A percentile compares a stretch with the other conserved stretches of the same genome.
Conservation (phyloP, 2,113 vertebrate species). For the Ploceus nigricollis region DNA sequence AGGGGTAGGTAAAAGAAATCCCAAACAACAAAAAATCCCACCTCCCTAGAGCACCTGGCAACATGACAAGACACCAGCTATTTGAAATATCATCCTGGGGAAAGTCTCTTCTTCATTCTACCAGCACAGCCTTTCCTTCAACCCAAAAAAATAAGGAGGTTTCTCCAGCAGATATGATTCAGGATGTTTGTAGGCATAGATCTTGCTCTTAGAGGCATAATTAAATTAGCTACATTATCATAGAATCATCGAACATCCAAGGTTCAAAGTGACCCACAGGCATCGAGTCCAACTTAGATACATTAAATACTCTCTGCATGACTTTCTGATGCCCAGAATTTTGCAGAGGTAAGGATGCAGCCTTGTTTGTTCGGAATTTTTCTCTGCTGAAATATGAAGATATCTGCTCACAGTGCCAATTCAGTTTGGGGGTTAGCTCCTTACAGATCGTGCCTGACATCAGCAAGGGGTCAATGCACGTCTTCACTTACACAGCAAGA, state of each 20-base stretch:
- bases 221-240: neutral
- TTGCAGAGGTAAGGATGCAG: neutral
- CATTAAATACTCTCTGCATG: fast-evolving
- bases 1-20: neutral
- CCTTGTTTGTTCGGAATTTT: neutral
- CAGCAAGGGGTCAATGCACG: neutral
- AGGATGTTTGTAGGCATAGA: neutral
- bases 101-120: neutral
- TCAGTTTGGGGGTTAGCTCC: neutral
- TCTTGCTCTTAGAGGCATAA: neutral
- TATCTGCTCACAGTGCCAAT: neutral
- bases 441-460: neutral
- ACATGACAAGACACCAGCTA: neutral
- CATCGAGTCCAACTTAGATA: neutral
- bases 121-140: neutral
- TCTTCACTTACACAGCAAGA: neutral
- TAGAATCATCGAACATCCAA: neutral
- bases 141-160: neutral
- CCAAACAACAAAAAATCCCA: neutral
- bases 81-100: neutral
- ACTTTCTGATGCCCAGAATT: neutral
- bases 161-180: neutral
- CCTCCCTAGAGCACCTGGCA: neutral
- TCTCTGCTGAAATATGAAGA: neutral
- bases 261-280: neutral